Evolutionary conservation across 2,888 invertebrate genomes (phyloP).

Genomic region (Mimas tiliae): DNA sequence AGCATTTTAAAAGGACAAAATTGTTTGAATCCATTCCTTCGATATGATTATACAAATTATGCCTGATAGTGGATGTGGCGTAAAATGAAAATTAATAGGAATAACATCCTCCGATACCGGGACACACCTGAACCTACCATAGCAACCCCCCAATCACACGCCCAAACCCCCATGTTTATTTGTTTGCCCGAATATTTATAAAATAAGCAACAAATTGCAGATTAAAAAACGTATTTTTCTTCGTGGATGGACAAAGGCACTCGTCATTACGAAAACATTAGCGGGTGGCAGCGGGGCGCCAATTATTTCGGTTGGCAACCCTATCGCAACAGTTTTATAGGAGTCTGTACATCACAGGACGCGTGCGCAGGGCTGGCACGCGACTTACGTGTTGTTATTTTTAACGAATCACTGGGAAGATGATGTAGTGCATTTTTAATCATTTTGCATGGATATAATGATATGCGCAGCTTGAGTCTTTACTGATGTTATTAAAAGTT

Average conservation of each 20-base stretch:
- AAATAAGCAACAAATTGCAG: conserved; percentile 65
- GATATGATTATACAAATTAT: too few species aligned
- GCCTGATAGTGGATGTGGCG: too few species aligned
- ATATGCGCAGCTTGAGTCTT: conserved; percentile 17
- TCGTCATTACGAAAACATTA: conserved; percentile 82
- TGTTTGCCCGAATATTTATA: conserved; percentile 58
- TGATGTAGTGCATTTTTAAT: conserved; percentile 36
- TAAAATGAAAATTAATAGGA: neutral
- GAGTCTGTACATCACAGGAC: conserved; percentile 69
- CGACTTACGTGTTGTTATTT: conserved; percentile 40
- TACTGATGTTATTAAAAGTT: neutral
- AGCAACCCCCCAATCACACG: conserved; percentile 28
- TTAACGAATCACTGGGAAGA: conserved; percentile 37
- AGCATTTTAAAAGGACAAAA: too few species aligned
- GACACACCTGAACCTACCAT: conserved; percentile 13
- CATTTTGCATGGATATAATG: conserved; percentile 25
- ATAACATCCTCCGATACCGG: neutral
- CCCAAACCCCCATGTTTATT: conserved; percentile 45
- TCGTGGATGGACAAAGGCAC: conserved; percentile 61
- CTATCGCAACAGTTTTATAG: conserved; percentile 75
- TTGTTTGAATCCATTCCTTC: too few species aligned
- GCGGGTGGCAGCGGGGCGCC: conserved; percentile 80
- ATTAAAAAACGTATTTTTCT: conserved; percentile 71
- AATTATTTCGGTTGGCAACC: conserved; percentile 80
- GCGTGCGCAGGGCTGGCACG: conserved; percentile 56